Conservation (phyloP, 2,888 invertebrate species). For the Tetragonula carbonaria region DNA sequence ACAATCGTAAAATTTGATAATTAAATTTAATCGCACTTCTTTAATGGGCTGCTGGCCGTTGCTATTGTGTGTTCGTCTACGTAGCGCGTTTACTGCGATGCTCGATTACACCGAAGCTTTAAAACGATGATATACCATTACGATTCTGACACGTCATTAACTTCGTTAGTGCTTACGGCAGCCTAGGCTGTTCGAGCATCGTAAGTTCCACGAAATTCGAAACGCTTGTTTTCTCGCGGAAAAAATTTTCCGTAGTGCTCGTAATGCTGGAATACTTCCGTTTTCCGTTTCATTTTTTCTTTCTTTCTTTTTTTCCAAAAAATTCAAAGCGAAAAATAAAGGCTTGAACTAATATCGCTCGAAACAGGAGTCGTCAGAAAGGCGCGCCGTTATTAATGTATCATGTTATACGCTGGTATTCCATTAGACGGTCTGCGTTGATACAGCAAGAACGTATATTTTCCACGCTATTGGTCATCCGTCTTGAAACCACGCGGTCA, state of each 20-base stretch:
- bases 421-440: constrained; percentile 47
- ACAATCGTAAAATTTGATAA: constrained; percentile 83
- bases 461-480: constrained; percentile 31
- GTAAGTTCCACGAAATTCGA: constrained; percentile 68
- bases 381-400: constrained; percentile 10
- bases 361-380: not conserved
- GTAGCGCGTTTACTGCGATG: constrained; percentile 78
- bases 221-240: constrained; percentile 63
- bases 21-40: constrained; percentile 82
- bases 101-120: constrained; percentile 80
- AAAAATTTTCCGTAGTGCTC: constrained; percentile 51
- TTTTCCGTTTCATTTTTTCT: no score
- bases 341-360: not conserved
- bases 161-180: constrained; percentile 64
- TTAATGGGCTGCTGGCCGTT: constrained; percentile 72
- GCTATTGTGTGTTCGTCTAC: constrained; percentile 74
- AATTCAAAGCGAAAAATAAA: not conserved
- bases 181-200: constrained; percentile 61
- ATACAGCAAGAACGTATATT: constrained; percentile 29
- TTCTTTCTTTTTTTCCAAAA: no score
- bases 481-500: constrained; percentile 13
- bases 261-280: not conserved
- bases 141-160: constrained; percentile 83
- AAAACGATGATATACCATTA: constrained; percentile 81
- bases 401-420: constrained; percentile 27